These are phyloP conservation scores for Mesocricetus auratus DNA, from an alignment of 2,113 vertebrate genomes.

Conservation along the genomic window DNA sequence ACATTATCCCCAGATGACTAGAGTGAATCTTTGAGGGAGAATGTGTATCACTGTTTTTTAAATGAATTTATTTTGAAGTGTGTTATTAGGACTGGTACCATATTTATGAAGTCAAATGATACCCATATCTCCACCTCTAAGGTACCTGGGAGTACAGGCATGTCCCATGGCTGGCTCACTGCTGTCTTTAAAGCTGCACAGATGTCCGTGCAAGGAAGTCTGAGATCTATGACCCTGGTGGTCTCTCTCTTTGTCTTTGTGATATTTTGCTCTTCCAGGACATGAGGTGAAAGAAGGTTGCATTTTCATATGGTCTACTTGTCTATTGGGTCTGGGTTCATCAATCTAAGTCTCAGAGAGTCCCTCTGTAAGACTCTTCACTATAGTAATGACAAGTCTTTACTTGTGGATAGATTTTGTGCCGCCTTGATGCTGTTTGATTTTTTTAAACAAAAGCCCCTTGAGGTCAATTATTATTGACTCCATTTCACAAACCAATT, in stretches of 20 bases:
- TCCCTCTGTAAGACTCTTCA: neutral
- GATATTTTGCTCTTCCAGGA: neutral
- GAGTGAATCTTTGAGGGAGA: neutral
- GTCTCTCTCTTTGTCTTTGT: neutral
- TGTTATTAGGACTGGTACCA: neutral
- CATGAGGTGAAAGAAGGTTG: neutral
- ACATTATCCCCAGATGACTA: neutral
- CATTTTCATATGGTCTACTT: neutral
- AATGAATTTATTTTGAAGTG: neutral
- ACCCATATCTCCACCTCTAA: neutral
- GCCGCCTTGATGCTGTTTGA: conserved; percentile 2
- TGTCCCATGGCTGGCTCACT: neutral
- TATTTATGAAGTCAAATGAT: neutral
- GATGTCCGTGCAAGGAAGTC: neutral
- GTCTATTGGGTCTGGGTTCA: neutral
- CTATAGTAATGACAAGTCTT: neutral
- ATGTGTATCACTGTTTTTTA: neutral
- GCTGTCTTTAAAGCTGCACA: neutral
- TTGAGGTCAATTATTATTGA: neutral
- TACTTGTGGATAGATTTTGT: neutral
- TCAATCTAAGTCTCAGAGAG: neutral
- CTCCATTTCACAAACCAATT: conserved; percentile 8
- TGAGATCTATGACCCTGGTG: neutral
- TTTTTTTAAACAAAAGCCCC: neutral
- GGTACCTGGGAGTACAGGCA: neutral